Conservation (phyloP, 2,888 invertebrate species). For the Sinentomon sp. region DNA sequence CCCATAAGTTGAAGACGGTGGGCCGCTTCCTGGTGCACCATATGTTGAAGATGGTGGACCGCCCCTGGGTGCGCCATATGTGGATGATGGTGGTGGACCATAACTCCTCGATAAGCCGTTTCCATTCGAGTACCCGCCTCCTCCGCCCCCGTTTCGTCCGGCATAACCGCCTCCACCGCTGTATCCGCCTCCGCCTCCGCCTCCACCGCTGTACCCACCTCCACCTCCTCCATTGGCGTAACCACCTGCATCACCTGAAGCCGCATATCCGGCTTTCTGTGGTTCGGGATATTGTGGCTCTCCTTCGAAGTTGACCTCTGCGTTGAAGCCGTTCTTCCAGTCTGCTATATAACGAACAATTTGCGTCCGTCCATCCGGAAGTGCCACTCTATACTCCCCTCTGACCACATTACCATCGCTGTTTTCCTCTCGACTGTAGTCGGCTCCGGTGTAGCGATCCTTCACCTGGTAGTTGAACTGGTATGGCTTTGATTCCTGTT, state of each 20-base stretch:
- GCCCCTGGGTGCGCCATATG: conserved; percentile 3
- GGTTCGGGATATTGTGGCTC: conserved; percentile 14
- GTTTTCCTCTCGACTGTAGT: conserved; percentile 14
- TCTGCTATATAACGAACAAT: conserved; percentile 13
- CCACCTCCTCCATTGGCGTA: conserved; percentile 3
- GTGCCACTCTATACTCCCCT: conserved; percentile 14
- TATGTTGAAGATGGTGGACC: conserved; percentile 8
- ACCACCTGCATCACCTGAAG: too few relatives aligned
- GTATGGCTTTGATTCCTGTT: conserved; percentile 16
- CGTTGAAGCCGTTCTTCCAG: conserved; percentile 16
- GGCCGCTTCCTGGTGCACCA: conserved; percentile 7
- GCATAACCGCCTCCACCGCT: conserved; percentile 1
- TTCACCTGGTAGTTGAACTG: conserved; percentile 16
- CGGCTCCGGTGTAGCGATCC: conserved; percentile 16
- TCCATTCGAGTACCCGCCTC: too few relatives aligned
- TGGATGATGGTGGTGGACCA: conserved; percentile 7
- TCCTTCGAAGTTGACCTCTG: conserved; percentile 15
- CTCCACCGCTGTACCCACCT: conserved; percentile 7
- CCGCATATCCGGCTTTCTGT: conserved; percentile 1
- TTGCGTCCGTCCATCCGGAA: conserved; percentile 15
- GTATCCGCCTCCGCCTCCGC: conserved; percentile 4
- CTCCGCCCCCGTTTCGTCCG: background rate
- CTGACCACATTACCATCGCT: conserved; percentile 14
- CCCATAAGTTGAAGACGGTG: conserved; percentile 7
- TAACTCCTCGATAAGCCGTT: too few relatives aligned